phyloP scores from a whole-genome alignment of 2,888 invertebrate species.

The Drosophila emarginata region DNA sequence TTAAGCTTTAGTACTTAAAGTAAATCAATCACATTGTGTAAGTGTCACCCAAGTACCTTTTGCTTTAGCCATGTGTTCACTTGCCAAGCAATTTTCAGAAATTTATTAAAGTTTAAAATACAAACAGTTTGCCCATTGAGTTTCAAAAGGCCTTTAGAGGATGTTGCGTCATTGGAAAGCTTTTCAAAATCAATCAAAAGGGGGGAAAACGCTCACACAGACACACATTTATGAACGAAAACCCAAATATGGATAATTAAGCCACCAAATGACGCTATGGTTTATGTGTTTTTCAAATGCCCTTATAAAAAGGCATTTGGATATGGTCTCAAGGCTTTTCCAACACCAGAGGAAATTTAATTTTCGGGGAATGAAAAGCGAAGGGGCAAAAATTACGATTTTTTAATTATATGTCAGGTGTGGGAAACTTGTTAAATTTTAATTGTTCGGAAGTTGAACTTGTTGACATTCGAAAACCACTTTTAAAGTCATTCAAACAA shows the following conservation, averaged over 20 bases:
- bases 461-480: not conserved
- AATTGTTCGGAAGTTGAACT: not conserved
- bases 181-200: constrained; percentile 56
- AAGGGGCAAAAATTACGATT: not conserved
- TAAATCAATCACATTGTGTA: constrained; percentile 26
- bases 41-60: constrained; percentile 67
- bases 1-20: constrained; percentile 21
- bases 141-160: constrained; percentile 13
- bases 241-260: constrained; percentile 8
- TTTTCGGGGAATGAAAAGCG: no score
- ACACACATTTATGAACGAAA: not conserved
- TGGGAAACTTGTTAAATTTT: not conserved
- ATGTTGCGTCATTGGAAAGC: constrained; percentile 38
- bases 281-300: constrained; percentile 27
- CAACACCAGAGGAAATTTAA: not conserved
- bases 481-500: not conserved
- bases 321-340: not conserved
- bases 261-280: constrained; percentile 37
- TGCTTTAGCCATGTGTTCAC: constrained; percentile 37
- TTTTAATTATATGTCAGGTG: not conserved
- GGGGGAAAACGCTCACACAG: constrained; percentile 17
- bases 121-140: constrained; percentile 4
- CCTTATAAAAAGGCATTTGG: not conserved
- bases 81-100: constrained; percentile 63
- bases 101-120: constrained; percentile 29